Evolutionary conservation across 2,797 vertebrate genomes (phyloP).

Genomic region (Petrocephalus schoutedeni): DNA sequence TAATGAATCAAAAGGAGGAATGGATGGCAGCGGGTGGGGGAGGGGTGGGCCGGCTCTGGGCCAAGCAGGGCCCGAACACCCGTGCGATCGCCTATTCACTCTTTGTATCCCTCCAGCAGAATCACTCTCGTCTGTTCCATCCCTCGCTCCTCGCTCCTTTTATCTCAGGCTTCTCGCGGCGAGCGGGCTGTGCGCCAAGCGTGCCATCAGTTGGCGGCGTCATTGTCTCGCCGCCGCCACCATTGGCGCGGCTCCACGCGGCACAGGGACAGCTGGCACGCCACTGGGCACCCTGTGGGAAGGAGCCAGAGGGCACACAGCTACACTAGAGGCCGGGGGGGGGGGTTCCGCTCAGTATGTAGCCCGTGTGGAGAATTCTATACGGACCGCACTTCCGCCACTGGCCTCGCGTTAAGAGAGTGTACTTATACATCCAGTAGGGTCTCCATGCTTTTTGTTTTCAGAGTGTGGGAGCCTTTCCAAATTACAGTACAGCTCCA

Average conservation of each 20-base stretch:
- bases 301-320: neutral
- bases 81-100: conserved; percentile 36
- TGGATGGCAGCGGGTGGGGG: neutral
- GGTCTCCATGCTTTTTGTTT: neutral
- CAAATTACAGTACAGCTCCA: neutral
- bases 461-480: neutral
- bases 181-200: conserved; percentile 33
- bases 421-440: neutral
- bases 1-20: conserved; percentile 39
- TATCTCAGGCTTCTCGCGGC: conserved; percentile 6
- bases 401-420: neutral
- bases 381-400: neutral
- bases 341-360: neutral
- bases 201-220: conserved; percentile 35
- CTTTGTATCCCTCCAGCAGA: conserved; percentile 22
- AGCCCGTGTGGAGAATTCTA: neutral
- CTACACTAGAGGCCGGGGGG: neutral
- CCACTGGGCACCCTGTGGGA: conserved; percentile 12
- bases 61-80: conserved; percentile 33
- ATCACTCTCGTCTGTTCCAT: neutral
- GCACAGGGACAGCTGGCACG: conserved; percentile 37
- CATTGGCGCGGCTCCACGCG: conserved; percentile 33
- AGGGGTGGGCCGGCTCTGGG: neutral
- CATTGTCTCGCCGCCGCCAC: conserved; percentile 42
- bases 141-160: neutral